Percentiles rank a stretch among this genome's conserved stretches.
Evolutionary conservation across 2,113 vertebrate genomes (phyloP).

Genomic region (rabbit (Oryctolagus cuniculus)): DNA sequence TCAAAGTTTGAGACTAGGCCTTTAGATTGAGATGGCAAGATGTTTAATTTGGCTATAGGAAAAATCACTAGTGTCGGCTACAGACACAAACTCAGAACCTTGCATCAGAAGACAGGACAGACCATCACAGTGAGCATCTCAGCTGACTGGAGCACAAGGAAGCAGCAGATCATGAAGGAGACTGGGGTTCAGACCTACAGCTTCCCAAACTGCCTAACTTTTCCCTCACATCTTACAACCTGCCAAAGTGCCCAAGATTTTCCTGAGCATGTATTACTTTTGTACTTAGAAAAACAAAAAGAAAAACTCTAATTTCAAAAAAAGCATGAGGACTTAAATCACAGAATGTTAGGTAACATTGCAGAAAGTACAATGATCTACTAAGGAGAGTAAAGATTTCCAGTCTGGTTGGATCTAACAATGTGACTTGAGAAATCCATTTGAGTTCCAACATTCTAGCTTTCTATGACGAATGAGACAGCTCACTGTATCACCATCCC

Average conservation of each 20-base stretch:
- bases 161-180: background rate
- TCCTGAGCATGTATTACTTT: background rate
- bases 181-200: background rate
- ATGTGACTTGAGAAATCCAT: background rate
- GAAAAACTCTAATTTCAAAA: background rate
- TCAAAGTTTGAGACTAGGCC: background rate
- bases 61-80: background rate
- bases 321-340: background rate
- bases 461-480: background rate
- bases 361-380: background rate
- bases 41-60: conserved; percentile 39
- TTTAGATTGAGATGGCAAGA: conserved; percentile 20
- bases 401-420: background rate
- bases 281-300: background rate
- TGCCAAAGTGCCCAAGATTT: background rate
- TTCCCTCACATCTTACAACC: background rate
- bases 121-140: background rate
- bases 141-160: background rate
- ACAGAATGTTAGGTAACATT: background rate
- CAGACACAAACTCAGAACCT: background rate
- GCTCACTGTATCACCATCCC: background rate
- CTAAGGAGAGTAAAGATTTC: background rate
- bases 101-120: background rate
- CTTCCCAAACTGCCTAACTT: background rate
- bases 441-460: background rate